Conservation (phyloP, 2,888 invertebrate genomes). For the Thyatira batis region DNA sequence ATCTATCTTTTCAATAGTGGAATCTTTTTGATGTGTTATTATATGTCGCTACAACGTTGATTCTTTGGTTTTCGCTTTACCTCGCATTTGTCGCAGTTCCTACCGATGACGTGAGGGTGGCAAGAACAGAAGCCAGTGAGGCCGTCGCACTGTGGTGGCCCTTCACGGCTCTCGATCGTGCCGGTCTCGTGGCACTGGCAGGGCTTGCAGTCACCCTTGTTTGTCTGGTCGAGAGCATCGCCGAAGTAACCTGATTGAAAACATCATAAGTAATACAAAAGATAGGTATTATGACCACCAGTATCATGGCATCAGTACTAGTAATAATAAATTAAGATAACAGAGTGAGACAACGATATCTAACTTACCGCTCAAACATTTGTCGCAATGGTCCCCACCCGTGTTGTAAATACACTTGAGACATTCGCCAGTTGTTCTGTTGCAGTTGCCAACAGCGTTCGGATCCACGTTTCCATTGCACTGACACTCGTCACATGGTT, state of each 20-base stretch:
- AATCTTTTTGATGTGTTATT: no score
- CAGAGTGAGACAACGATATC: neutral
- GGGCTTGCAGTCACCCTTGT: slow-evolving; percentile 94
- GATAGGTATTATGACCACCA: no score
- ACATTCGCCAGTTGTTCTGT: slow-evolving; percentile 97
- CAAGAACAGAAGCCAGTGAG: slow-evolving; percentile 91
- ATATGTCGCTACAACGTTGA: no score
- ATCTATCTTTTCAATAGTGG: no score
- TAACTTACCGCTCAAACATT: slow-evolving; percentile 90
- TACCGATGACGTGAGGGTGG: slow-evolving; percentile 90
- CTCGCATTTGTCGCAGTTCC: slow-evolving; percentile 90
- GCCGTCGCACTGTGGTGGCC: slow-evolving; percentile 89
- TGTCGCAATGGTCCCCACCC: slow-evolving; percentile 94
- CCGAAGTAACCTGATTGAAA: slow-evolving; percentile 90
- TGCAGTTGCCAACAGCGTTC: slow-evolving; percentile 98
- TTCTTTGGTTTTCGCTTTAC: slow-evolving; percentile 53
- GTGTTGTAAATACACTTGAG: slow-evolving; percentile 98
- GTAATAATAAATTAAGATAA: no score
- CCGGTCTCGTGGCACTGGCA: slow-evolving; percentile 95
- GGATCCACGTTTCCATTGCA: slow-evolving; percentile 97
- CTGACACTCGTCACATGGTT: slow-evolving; percentile 92
- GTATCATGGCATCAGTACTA: no score
- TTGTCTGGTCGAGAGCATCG: slow-evolving; percentile 93
- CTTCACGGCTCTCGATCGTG: slow-evolving; percentile 87
- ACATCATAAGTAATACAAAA: neutral